phyloP scores from a whole-genome alignment of 2,113 vertebrate species.

The Perognathus longimembris region DNA sequence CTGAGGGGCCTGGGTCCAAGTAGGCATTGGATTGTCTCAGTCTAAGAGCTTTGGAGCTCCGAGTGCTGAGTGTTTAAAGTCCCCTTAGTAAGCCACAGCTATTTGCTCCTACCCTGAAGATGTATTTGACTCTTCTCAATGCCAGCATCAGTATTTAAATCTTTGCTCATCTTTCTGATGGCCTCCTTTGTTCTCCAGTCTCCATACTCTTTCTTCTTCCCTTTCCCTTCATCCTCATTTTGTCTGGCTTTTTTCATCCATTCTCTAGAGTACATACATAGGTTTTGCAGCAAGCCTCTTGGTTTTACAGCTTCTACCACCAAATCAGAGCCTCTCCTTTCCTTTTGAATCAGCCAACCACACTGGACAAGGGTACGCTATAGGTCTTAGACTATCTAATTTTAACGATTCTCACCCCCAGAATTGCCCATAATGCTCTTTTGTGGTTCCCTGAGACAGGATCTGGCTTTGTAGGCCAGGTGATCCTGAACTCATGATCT shows the following conservation, averaged over 20 bases:
- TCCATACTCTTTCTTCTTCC: not conserved
- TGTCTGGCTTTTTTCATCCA: not conserved
- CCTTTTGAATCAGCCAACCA: not conserved
- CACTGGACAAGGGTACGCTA: not conserved
- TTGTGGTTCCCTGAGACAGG: not conserved
- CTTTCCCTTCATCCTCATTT: not conserved
- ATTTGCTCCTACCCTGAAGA: not conserved
- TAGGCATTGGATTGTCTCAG: no score
- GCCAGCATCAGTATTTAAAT: not conserved
- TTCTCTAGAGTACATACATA: not conserved
- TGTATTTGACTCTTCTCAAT: not conserved
- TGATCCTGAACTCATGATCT: no score
- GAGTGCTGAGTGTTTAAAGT: not conserved
- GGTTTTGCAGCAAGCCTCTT: conserved; percentile 18
- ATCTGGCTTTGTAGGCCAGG: no score
- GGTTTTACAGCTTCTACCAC: not conserved
- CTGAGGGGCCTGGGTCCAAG: not conserved
- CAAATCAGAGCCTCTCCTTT: conserved; percentile 32
- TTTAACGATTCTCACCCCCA: not conserved
- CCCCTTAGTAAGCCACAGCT: not conserved
- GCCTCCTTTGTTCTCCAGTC: not conserved
- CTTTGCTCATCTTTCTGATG: not conserved
- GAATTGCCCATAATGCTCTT: not conserved
- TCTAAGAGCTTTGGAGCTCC: not conserved
- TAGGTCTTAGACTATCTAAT: not conserved